Evolutionary conservation across 2,113 vertebrate genomes (phyloP), one percentile per base, ranked within the genome.

Genomic region (Labeo catla): DNA sequence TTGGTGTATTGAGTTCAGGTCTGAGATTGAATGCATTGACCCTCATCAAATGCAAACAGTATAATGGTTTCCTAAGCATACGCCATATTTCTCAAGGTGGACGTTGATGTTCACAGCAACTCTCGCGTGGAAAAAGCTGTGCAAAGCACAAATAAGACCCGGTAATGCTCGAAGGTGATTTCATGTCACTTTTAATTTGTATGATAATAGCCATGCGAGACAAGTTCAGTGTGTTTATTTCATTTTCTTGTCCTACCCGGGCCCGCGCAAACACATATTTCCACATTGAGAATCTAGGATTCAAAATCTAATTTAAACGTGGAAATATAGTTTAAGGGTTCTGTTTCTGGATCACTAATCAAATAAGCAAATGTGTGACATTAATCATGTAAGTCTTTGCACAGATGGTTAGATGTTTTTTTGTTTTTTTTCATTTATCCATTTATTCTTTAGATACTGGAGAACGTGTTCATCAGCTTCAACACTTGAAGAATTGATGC

Each of bases 41-140:
- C 91, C 89, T 79, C 15, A 78, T 89, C 86, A 59, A 87, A 89
- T 86, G 83, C 86, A 79, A 89, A 85, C 87, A 74, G 45, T 88
- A 45, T 88, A 89, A 89, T 90, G 88, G 81, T 85, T 91, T 89
- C 81, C 83, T 89, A 90, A 91, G 65, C 83, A 85, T 86, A 79
- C 45, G 36, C 77, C 77, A 47, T 83, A 89, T 84, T 84, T 87
- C 78, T 89, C 63, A 54, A 82, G 82, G n/a, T 21, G 61, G 79
- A 8, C 34, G 43, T 28, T 78, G 21, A 73, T 57, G 21, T 59
- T 59, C 66, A n/a, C 66, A 21, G 23, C 65, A 16, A 59, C 59
- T 23, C 21, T 21, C 2, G 11, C 4, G 15, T 10, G 28, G 77
- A 81, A 76, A 45, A 52, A 61, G 84, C 61, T 68, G 76, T 1